phyloP scores from a whole-genome alignment of 2,113 vertebrate species.

The Seriola aureovittata region DNA sequence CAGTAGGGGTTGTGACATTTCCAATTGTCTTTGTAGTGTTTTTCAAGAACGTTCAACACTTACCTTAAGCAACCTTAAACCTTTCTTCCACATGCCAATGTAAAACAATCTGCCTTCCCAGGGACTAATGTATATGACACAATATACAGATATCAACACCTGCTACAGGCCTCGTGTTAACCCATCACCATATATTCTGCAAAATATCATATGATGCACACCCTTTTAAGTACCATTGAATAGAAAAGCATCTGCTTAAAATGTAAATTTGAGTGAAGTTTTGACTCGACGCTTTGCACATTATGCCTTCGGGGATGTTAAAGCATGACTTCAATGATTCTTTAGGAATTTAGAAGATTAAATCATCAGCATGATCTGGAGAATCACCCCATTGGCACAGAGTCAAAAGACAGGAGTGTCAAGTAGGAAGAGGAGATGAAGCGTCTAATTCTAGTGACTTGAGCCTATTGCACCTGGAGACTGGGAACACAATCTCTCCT shows the following conservation, averaged over 20 bases:
- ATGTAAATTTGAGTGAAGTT: conserved; percentile 10
- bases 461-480: conserved; percentile 37
- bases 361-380: neutral
- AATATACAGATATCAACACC: conserved; percentile 46
- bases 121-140: conserved; percentile 18
- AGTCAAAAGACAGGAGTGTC: conserved; percentile 28
- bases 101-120: conserved; percentile 2
- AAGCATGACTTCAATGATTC: neutral
- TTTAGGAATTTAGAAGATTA: conserved; percentile 19
- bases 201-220: conserved; percentile 22
- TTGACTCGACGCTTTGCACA: neutral
- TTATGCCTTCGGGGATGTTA: neutral
- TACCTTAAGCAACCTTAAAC: conserved; percentile 21
- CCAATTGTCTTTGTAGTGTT: neutral
- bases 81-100: neutral
- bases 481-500: conserved; percentile 23
- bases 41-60: conserved; percentile 5
- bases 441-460: conserved; percentile 45
- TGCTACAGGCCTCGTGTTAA: conserved; percentile 30
- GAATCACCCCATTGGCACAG: neutral
- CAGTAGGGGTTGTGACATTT: neutral
- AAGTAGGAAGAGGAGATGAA: conserved; percentile 43
- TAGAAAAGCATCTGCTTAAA: conserved; percentile 11
- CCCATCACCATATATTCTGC: conserved; percentile 21
- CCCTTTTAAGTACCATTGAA: conserved; percentile 30